phyloP scores from a whole-genome alignment of 2,113 vertebrate genomes.

The Ivindomyrus marchei region DNA sequence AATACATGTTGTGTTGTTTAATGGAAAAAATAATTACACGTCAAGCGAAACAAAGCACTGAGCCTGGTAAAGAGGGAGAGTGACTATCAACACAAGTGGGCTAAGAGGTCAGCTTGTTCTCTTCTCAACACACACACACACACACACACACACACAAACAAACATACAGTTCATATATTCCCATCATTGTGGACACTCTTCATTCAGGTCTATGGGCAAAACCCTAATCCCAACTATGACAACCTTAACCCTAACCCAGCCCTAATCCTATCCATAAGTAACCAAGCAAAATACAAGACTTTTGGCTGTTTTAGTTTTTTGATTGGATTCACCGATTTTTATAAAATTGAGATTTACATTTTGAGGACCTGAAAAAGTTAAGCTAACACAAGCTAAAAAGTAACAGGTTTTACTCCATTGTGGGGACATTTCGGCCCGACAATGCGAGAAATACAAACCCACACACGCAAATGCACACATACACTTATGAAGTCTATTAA shows the following conservation, averaged over 20 bases:
- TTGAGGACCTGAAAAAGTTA: not conserved
- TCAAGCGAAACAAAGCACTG: constrained; percentile 72
- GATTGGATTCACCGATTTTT: not conserved
- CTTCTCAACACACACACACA: constrained; percentile 38
- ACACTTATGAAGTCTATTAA: constrained; percentile 17
- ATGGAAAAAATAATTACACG: constrained; percentile 79
- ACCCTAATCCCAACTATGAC: not conserved
- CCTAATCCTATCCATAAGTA: not conserved
- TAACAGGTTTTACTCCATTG: not conserved
- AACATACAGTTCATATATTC: constrained; percentile 1
- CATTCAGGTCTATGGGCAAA: too few relatives aligned
- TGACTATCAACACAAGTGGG: constrained; percentile 67
- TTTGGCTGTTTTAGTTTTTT: not conserved
- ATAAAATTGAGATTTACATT: not conserved
- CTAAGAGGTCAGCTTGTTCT: constrained; percentile 61
- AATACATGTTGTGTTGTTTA: constrained; percentile 71
- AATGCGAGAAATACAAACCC: not conserved
- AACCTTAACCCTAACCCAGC: not conserved
- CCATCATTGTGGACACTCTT: too few relatives aligned
- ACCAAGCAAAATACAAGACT: not conserved
- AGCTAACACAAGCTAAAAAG: not conserved
- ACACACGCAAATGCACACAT: constrained; percentile 24
- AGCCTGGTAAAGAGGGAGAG: constrained; percentile 64
- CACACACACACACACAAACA: constrained; percentile 34
- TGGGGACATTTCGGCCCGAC: not conserved